Percentiles rank a stretch among this genome's conserved stretches.
These are phyloP conservation scores for Lepidothrix coronata DNA, from an alignment of 2,113 vertebrate species.

Conservation along the genomic window DNA sequence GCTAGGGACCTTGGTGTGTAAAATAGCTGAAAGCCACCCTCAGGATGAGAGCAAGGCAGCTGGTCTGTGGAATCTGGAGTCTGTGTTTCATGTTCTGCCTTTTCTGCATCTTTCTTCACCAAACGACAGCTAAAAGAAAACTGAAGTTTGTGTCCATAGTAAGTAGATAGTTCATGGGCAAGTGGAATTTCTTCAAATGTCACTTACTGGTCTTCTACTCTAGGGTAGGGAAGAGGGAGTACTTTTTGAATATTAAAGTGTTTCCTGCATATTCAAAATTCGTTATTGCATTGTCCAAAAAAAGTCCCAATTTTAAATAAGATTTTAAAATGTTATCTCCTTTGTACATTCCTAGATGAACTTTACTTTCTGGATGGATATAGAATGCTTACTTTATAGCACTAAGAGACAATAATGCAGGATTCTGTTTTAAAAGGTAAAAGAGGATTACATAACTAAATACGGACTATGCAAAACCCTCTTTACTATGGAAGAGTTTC, in stretches of 20 bases:
- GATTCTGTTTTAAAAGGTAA: background rate
- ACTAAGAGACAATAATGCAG: background rate
- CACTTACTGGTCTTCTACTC: background rate
- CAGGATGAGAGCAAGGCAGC: constrained; percentile 38
- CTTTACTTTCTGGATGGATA: background rate
- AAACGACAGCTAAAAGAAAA: constrained; percentile 54
- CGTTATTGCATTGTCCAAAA: background rate
- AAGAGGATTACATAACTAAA: background rate
- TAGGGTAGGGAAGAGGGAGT: background rate
- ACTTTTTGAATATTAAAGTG: background rate
- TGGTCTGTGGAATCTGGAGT: constrained; percentile 40
- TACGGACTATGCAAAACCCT: background rate
- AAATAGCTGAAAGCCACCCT: background rate
- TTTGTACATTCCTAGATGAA: background rate
- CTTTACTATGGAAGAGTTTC: background rate
- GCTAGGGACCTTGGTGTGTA: background rate
- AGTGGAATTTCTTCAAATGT: background rate
- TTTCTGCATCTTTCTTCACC: constrained; percentile 25
- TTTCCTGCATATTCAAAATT: background rate
- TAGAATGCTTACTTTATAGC: background rate
- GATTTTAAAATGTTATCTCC: background rate
- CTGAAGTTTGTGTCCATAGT: constrained; percentile 71
- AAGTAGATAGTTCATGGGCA: constrained; percentile 12
- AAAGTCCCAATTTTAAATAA: background rate
- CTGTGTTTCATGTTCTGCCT: constrained; percentile 41